Evolutionary conservation across 2,113 vertebrate genomes (phyloP).

Genomic region (Caranx ignobilis): DNA sequence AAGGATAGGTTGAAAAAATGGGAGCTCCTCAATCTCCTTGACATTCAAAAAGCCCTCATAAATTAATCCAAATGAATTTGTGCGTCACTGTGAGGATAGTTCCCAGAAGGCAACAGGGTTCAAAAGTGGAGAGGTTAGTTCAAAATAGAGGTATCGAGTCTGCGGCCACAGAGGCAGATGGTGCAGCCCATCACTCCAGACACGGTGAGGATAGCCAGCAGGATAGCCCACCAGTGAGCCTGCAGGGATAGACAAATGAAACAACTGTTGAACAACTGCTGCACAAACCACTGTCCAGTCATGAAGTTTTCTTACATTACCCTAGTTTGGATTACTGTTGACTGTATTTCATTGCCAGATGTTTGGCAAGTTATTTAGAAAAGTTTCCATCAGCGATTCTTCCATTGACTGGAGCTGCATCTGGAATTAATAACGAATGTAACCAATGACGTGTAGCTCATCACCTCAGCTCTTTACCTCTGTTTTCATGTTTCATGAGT

Average conservation of each 20-base stretch:
- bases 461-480: neutral
- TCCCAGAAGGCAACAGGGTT: conserved; percentile 10
- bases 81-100: neutral
- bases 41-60: neutral
- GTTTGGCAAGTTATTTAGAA: neutral
- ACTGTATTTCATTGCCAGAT: neutral
- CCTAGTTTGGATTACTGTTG: neutral
- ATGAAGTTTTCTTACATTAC: neutral
- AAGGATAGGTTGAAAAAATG: conserved; percentile 4
- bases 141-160: conserved; percentile 63
- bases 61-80: neutral
- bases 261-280: neutral
- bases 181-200: conserved; percentile 83
- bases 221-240: conserved; percentile 86
- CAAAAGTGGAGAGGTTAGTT: conserved; percentile 26
- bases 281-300: neutral
- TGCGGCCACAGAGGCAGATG: conserved; percentile 79
- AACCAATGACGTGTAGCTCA: neutral
- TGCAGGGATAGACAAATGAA: conserved; percentile 33
- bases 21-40: neutral
- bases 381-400: neutral
- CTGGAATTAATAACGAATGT: neutral
- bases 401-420: neutral
- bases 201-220: conserved; percentile 80
- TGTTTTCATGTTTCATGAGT: neutral